Evolutionary conservation across 2,888 invertebrate genomes (phyloP).

Genomic region (Cephus rjabovi): DNA sequence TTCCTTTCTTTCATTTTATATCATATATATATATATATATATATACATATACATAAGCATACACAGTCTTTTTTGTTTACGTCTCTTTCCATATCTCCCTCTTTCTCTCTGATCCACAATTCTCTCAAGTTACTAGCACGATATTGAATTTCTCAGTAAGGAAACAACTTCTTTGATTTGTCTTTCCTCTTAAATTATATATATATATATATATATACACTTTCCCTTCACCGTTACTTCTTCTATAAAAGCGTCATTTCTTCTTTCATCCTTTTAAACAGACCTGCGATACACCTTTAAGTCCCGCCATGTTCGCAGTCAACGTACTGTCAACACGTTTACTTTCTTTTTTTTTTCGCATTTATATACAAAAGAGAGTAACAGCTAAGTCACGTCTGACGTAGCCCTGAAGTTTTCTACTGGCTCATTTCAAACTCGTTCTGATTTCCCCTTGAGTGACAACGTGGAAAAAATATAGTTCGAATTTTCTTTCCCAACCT

Average conservation of each 20-base stretch:
- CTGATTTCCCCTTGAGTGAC: background rate
- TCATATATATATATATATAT: too few species aligned
- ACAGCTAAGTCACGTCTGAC: background rate
- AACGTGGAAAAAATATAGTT: background rate
- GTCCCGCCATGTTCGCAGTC: background rate
- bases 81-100: too few species aligned
- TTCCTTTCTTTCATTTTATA: too few species aligned
- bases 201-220: too few species aligned
- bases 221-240: too few species aligned
- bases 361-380: background rate
- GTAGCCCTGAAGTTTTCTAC: background rate
- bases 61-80: too few species aligned
- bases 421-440: background rate
- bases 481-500: background rate
- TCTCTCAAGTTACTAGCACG: too few species aligned
- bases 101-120: too few species aligned
- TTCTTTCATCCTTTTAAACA: background rate
- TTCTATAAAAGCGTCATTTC: background rate
- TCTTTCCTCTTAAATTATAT: too few species aligned
- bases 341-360: background rate
- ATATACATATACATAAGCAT: too few species aligned
- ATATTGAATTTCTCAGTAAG: too few species aligned
- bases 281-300: background rate
- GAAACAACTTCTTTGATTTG: too few species aligned
- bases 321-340: background rate